These are phyloP conservation scores for Larimichthys crocea DNA, from an alignment of 2,113 vertebrate genomes.

Conservation along the genomic window DNA sequence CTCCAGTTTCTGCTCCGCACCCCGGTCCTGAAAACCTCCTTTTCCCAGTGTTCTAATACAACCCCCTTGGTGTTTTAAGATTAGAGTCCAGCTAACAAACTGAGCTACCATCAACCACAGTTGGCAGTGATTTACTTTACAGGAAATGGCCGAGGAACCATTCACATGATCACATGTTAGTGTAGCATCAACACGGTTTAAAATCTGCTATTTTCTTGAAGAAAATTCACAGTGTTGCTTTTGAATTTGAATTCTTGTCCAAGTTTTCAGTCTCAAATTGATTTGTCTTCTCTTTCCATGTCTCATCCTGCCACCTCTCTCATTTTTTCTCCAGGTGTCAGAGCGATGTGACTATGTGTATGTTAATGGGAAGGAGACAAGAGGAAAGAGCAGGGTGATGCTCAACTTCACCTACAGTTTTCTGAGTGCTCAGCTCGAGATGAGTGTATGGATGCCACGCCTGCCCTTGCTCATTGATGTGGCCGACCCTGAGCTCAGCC, in stretches of 20 bases:
- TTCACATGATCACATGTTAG: no score
- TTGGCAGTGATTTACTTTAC: no score
- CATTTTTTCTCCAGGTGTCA: constrained; percentile 86
- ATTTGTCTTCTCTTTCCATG: neutral
- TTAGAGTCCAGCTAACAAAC: no score
- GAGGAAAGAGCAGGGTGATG: constrained; percentile 85
- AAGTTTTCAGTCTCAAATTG: neutral
- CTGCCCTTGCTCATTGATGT: constrained; percentile 94
- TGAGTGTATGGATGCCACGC: constrained; percentile 94
- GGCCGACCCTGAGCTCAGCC: constrained; percentile 94
- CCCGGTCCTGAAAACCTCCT: no score
- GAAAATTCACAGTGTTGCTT: no score
- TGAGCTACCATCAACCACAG: no score
- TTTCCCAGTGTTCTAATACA: no score
- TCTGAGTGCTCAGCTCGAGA: constrained; percentile 88
- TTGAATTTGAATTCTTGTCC: neutral
- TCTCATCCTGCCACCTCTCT: neutral
- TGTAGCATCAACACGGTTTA: no score
- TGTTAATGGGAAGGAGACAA: constrained; percentile 94
- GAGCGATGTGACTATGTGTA: constrained; percentile 94
- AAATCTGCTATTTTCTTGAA: no score
- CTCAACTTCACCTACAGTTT: constrained; percentile 96
- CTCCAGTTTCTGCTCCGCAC: no score
- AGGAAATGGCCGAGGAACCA: no score
- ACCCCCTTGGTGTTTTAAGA: no score